phyloP scores from a whole-genome alignment of 2,797 vertebrate species.

The Denticeps clupeoides region DNA sequence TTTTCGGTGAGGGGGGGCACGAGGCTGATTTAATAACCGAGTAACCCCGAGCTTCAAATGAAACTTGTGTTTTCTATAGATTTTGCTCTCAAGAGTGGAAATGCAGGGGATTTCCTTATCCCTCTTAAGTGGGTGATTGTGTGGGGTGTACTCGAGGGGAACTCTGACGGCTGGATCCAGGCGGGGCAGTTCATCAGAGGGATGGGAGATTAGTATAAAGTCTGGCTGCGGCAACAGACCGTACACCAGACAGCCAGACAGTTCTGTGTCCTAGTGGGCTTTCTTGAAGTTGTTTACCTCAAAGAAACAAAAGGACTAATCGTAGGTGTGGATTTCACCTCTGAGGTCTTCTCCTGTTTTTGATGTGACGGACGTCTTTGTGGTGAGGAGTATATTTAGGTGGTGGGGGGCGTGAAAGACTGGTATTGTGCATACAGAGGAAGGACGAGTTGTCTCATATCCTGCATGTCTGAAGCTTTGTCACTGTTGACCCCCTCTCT shows the following conservation, averaged over 20 bases:
- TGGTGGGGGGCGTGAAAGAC: slow-evolving; percentile 5
- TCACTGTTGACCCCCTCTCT: slow-evolving; percentile 9
- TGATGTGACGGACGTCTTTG: slow-evolving; percentile 22
- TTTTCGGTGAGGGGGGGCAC: neutral
- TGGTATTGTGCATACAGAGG: slow-evolving; percentile 29
- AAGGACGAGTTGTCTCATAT: slow-evolving; percentile 4
- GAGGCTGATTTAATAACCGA: slow-evolving; percentile 29
- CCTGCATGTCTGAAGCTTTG: neutral
- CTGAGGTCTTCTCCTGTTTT: slow-evolving; percentile 19
- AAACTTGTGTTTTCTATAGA: slow-evolving; percentile 11
- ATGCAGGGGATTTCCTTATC: slow-evolving; percentile 36
- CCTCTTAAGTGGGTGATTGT: slow-evolving; percentile 29
- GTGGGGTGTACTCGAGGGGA: slow-evolving; percentile 33
- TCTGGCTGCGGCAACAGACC: slow-evolving; percentile 11
- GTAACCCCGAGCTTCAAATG: slow-evolving; percentile 26
- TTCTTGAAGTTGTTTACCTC: slow-evolving; percentile 29
- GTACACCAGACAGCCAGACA: slow-evolving; percentile 24
- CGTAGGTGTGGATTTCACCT: slow-evolving; percentile 28
- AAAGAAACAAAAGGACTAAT: slow-evolving; percentile 25
- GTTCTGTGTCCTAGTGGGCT: slow-evolving; percentile 5
- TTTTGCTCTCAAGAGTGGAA: slow-evolving; percentile 14
- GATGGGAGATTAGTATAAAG: slow-evolving; percentile 26
- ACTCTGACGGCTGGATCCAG: neutral
- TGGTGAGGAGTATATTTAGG: slow-evolving; percentile 10
- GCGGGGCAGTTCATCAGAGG: slow-evolving; percentile 9